Base-by-base conservation (phyloP, 2,113 vertebrate genomes). In the Zeus faber region DNA sequence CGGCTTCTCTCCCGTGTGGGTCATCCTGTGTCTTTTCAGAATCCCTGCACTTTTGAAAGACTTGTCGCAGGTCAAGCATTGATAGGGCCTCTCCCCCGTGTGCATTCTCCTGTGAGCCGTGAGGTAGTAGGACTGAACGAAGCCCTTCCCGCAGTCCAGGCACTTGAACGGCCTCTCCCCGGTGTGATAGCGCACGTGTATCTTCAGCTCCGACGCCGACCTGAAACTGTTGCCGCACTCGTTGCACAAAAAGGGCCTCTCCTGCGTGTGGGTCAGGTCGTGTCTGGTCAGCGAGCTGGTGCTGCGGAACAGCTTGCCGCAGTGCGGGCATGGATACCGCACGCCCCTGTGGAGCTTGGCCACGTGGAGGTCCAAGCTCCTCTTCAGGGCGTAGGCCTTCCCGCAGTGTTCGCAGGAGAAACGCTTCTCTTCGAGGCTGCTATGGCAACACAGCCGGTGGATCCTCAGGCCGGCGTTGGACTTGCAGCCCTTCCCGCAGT, bases 1-100 rank as follows among this genome's bases (percentile, higher is more conserved):
- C 33, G 59, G 59, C n/a, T 64, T 70, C 43, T 58, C 60, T 23
- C 60, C 54, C 1, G 60, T 64, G 5, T 70, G 64, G 23, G 37
- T 60, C 20, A 43, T 59, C 27, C 18, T 41, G 50, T 67, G 64
- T 22, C 57, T 49, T 24, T 67, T 59, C 50, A 59, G 39, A 26
- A 43, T 54, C 39, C 44, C 51, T 13, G 49, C 39, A 5, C 47
- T 51, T 21, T 41, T 67, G 16, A 59, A 67, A 33, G 3, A 26
- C 33, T 35, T 53, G 4, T 43, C 50, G 54, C 57, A 67, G 6
- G n/a, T 49, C 2, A 17, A 25, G 18, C 56, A 67, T 5, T 52
- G 6, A 18, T 67, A 60, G 0, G 39, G 62, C 11, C 45, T 65
- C 23, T 55, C 57, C 18, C 49, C 49, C 1, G 49, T 33, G 29